A percentile compares a stretch with the other conserved stretches of the same genome.
phyloP scores from a whole-genome alignment of 2,797 vertebrate species.

The Austrolebias charrua region DNA sequence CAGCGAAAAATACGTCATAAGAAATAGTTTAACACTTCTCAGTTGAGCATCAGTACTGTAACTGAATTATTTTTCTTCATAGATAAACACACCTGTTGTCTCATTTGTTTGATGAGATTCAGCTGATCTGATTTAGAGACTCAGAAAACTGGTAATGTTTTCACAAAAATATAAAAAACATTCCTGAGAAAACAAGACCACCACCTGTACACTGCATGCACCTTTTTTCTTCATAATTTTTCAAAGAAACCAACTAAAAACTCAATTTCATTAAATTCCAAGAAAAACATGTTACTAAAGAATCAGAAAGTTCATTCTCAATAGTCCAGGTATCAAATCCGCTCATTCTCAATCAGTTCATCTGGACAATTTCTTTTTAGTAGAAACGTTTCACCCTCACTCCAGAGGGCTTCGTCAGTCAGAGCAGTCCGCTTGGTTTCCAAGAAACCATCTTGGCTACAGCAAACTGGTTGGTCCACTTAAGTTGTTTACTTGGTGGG shows the following conservation, averaged over 20 bases:
- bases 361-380: too few species aligned
- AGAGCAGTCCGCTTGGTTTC: too few species aligned
- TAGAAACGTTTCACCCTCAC: too few species aligned
- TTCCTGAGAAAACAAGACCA: constrained; percentile 18
- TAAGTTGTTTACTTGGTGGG: too few species aligned
- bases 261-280: not conserved
- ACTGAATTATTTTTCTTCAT: not conserved
- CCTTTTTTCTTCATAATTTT: constrained; percentile 1
- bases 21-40: not conserved
- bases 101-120: not conserved
- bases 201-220: constrained; percentile 8
- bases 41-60: not conserved
- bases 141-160: constrained; percentile 2
- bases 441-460: too few species aligned
- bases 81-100: not conserved
- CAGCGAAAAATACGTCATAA: not conserved
- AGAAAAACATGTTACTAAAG: not conserved
- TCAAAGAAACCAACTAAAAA: not conserved
- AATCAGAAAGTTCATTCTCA: too few species aligned
- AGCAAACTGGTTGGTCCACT: too few species aligned
- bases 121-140: not conserved
- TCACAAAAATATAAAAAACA: not conserved
- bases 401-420: too few species aligned
- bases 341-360: too few species aligned
- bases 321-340: too few species aligned